phyloP scores from a whole-genome alignment of 2,113 vertebrate genomes.

The Pleuronectes platessa region DNA sequence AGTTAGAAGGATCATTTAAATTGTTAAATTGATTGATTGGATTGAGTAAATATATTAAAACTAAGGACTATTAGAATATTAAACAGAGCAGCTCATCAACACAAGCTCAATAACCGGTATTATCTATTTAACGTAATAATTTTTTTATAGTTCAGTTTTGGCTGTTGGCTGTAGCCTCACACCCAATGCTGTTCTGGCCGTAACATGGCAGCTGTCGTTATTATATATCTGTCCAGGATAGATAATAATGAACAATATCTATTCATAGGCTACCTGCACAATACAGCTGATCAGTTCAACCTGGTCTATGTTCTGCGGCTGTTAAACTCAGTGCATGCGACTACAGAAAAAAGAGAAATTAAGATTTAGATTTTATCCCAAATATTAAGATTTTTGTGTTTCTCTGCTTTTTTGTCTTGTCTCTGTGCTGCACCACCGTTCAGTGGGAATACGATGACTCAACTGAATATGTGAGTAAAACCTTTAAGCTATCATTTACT shows the following conservation, averaged over 20 bases:
- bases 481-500: conserved; percentile 34
- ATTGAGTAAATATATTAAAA: not conserved
- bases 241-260: not conserved
- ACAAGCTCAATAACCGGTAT: no score
- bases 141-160: no score
- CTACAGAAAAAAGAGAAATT: no score
- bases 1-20: not conserved
- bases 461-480: conserved; percentile 95
- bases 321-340: not conserved
- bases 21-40: not conserved
- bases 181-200: no score
- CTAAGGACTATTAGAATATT: not conserved
- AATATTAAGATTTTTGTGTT: conserved; percentile 60
- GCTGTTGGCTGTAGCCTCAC: not conserved
- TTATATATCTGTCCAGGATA: not conserved
- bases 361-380: not conserved
- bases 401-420: conserved; percentile 64
- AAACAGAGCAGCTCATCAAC: no score
- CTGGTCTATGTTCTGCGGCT: not conserved
- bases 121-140: no score
- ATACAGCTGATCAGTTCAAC: no score
- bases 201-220: not conserved
- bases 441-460: conserved; percentile 95
- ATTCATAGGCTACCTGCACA: not conserved
- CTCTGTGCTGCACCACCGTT: conserved; percentile 46